Conservation (phyloP, 2,797 vertebrate species). For the Scarus forsteni region DNA sequence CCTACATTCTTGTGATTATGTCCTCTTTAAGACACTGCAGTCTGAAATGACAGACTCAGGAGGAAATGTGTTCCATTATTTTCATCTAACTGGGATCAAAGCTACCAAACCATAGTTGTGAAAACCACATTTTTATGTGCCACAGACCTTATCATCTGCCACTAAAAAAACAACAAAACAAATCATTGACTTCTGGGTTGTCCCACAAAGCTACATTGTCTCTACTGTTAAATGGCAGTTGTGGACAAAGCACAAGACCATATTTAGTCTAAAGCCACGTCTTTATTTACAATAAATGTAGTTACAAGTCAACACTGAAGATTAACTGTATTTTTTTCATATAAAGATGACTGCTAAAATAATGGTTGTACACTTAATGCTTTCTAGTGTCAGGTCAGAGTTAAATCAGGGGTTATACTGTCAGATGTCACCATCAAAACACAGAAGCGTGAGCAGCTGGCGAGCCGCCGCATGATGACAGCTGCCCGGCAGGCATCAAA, state of each 20-base stretch:
- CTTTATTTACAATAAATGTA: conserved; percentile 53
- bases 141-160: too few relatives aligned
- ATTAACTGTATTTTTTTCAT: neutral
- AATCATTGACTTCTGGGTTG: too few relatives aligned
- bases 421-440: neutral
- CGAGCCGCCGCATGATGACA: neutral
- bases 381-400: neutral
- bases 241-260: too few relatives aligned
- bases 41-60: too few relatives aligned
- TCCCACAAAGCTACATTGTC: too few relatives aligned
- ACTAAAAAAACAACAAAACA: neutral
- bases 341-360: neutral
- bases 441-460: conserved; percentile 6
- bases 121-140: too few relatives aligned
- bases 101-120: too few relatives aligned
- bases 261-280: neutral
- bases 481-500: conserved; percentile 2
- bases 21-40: too few relatives aligned
- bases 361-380: neutral
- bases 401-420: neutral
- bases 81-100: too few relatives aligned
- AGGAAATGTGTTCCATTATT: too few relatives aligned
- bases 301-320: neutral
- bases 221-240: too few relatives aligned
- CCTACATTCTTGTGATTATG: too few relatives aligned